These are phyloP conservation scores for Acanthisitta chloris DNA, from an alignment of 2,113 vertebrate species.

Conservation along the genomic window DNA sequence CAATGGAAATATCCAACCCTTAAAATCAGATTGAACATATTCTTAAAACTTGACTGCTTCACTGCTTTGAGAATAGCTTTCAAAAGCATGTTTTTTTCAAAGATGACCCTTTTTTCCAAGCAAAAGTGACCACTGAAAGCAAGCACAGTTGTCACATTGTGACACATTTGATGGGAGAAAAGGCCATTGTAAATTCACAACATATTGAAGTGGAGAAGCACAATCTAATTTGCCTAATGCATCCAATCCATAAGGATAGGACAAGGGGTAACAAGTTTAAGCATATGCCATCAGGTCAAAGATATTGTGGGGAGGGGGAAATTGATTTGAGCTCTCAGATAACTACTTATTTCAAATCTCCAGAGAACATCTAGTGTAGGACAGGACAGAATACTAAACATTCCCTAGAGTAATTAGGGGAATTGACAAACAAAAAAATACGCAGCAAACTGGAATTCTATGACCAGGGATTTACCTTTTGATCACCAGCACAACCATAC, in stretches of 20 bases:
- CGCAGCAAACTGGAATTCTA: background rate
- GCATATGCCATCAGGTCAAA: background rate
- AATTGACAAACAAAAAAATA: background rate
- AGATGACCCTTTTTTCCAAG: background rate
- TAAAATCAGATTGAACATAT: background rate
- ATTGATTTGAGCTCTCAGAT: background rate
- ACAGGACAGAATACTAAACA: background rate
- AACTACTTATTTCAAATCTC: background rate
- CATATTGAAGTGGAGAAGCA: background rate
- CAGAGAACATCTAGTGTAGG: fast-evolving
- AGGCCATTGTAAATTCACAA: background rate
- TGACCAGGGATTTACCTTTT: background rate
- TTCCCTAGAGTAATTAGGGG: background rate
- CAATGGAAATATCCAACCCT: background rate
- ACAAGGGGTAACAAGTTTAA: background rate
- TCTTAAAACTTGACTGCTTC: background rate
- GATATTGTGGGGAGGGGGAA: background rate
- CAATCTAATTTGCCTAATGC: background rate
- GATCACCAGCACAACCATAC: background rate
- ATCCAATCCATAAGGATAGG: background rate
- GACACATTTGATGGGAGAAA: background rate
- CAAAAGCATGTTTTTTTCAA: background rate
- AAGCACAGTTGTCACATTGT: background rate
- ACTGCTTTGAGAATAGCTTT: background rate
- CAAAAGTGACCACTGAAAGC: background rate